Evolutionary conservation across 1,140 invertebrate genomes (phyloP), one percentile per base, ranked within the genome.

Genomic region (Drosophila watanabei): DNA sequence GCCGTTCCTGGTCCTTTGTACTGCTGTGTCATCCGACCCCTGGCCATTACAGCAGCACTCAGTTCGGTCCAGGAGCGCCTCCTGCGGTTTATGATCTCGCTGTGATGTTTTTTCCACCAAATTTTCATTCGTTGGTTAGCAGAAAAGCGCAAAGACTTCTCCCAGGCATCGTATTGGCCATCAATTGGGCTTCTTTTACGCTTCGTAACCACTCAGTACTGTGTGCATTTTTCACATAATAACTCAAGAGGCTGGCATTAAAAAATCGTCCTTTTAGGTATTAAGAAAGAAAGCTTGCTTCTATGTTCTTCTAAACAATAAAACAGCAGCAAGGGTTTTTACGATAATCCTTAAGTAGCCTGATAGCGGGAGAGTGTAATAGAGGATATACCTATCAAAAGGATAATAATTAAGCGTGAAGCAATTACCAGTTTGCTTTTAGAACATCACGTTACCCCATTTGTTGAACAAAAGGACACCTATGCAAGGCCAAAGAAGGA

Each of bases 71-170:
- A 5, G 18, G 4, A 13, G 30, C 5, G 8, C 32, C n/a, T 73
- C 37, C 68, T 63, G 80, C 69, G 61, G 79, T 58, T 69, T 57
- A 58, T 57, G 62, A 75, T 56, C 37, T 43, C 51, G 14, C 51
- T 37, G 28, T 13, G 20, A 13, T 39, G 35, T 54, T 51, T 24
- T 54, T 54, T 35, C 30, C 57, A n/a, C 30, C 57, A 20, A 39
- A 28, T 62, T 35, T 43, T 14, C 62, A 65, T 65, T 30, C 48
- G 28, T 18, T 11, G 20, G 16, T 8, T 16, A 35, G 24, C 13
- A 33, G 6, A 2, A 18, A 30, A 6, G 37, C 14, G 59, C 4
- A n/a, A n/a, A n/a, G n/a, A n/a, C n/a, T n/a, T n/a, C n/a, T n/a
- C n/a, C n/a, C n/a, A 7, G 33, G 41, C 62, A 64, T n/a, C 18